These are phyloP conservation scores for Olivierus martensii DNA, from an alignment of 1,140 invertebrate species.

Conservation along the genomic window DNA sequence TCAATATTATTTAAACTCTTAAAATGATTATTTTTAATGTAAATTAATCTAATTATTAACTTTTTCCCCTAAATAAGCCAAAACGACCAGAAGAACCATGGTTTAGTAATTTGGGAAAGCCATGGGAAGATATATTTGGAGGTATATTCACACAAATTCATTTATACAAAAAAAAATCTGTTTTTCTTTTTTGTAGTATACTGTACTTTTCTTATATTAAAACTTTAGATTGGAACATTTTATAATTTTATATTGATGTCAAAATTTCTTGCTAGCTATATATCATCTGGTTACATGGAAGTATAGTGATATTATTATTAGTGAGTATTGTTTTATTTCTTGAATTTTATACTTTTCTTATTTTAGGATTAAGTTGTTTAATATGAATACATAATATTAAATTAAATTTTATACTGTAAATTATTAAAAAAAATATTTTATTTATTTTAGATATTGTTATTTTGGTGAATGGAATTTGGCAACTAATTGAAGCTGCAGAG, in stretches of 20 bases:
- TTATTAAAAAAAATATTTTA: background rate
- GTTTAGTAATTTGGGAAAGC: too few relatives aligned
- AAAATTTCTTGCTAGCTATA: conserved; percentile 3
- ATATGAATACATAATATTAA: too few relatives aligned
- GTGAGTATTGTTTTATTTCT: conserved; percentile 24
- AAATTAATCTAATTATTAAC: background rate
- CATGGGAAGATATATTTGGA: too few relatives aligned
- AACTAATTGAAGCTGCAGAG: conserved; percentile 28
- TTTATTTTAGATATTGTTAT: conserved; percentile 29
- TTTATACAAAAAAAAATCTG: too few relatives aligned
- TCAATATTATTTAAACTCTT: background rate
- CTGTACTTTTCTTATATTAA: too few relatives aligned
- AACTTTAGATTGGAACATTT: too few relatives aligned
- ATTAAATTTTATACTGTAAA: too few relatives aligned
- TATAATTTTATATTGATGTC: too few relatives aligned
- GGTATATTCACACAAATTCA: too few relatives aligned
- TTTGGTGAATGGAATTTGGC: conserved; percentile 29
- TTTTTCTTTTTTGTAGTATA: too few relatives aligned
- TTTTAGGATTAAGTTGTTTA: too few relatives aligned
- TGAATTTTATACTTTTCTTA: too few relatives aligned
- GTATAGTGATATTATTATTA: conserved; percentile 21
- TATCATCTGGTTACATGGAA: conserved; percentile 6
- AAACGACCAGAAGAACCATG: background rate
- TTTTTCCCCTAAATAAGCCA: background rate
- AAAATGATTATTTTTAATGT: background rate